Percentiles rank a stretch among this genome's conserved stretches.
Evolutionary conservation across 2,113 vertebrate species (phyloP).

Genomic region (Brachypteracias leptosomus): DNA sequence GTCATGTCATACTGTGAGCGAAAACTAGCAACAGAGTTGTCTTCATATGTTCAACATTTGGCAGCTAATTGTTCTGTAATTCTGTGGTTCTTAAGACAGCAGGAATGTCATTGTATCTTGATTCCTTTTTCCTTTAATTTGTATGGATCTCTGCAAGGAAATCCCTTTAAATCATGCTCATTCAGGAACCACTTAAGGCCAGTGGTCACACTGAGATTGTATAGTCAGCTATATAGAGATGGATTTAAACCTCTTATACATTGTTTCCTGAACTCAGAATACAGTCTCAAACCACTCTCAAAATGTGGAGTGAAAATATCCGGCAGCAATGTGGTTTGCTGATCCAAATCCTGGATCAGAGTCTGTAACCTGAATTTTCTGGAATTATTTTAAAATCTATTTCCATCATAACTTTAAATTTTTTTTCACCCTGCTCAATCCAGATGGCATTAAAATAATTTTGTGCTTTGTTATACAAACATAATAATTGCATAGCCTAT

Average conservation of each 20-base stretch:
- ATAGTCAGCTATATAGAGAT: neutral
- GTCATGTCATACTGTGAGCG: neutral
- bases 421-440: neutral
- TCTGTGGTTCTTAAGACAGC: neutral
- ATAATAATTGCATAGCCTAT: neutral
- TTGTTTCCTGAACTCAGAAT: neutral
- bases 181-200: neutral
- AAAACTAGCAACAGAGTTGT: neutral
- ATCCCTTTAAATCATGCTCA: neutral
- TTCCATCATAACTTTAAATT: neutral
- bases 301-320: neutral
- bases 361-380: neutral
- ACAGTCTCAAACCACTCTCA: neutral
- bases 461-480: neutral
- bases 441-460: neutral
- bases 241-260: neutral
- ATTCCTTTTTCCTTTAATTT: neutral
- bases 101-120: neutral
- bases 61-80: constrained; percentile 28
- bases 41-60: constrained; percentile 1
- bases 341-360: neutral
- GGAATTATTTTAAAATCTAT: neutral
- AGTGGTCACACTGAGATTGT: neutral
- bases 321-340: neutral
- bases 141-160: neutral